Evolutionary conservation across 35 echinoderm and acorn worm genomes (phyloP).

Genomic region (Patiria miniata): DNA sequence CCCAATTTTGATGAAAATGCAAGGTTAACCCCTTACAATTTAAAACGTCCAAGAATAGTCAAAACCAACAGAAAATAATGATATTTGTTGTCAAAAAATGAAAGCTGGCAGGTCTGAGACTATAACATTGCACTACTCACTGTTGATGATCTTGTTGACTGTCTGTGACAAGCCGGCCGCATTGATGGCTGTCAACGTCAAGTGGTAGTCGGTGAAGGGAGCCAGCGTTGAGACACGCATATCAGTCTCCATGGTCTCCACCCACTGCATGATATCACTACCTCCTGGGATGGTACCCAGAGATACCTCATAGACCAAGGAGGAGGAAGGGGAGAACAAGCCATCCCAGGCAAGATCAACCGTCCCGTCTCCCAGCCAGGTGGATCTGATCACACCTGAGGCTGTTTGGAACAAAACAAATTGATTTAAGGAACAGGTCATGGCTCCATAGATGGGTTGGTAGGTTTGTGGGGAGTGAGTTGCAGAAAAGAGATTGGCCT

Average conservation of each 20-base stretch:
- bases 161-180: slow-evolving; percentile 6
- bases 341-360: not conserved
- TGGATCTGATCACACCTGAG: not conserved
- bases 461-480: too few species aligned
- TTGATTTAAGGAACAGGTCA: too few species aligned
- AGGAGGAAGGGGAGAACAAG: not conserved
- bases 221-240: slow-evolving; percentile 5
- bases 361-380: not conserved
- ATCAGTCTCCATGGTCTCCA: slow-evolving; percentile 11
- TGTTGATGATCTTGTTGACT: not conserved
- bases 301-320: not conserved
- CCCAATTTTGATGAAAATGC: too few species aligned
- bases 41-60: too few species aligned
- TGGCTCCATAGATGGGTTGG: too few species aligned
- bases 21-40: too few species aligned
- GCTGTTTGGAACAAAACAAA: not conserved
- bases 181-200: slow-evolving; percentile 47
- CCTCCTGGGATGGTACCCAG: not conserved
- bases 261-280: slow-evolving; percentile 17
- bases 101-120: too few species aligned
- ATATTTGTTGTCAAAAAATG: too few species aligned
- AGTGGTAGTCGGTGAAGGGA: slow-evolving; percentile 4
- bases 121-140: too few species aligned
- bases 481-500: too few species aligned
- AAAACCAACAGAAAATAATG: too few species aligned